Conservation (phyloP, 2,888 invertebrate species). For the Druceiella hillmani region DNA sequence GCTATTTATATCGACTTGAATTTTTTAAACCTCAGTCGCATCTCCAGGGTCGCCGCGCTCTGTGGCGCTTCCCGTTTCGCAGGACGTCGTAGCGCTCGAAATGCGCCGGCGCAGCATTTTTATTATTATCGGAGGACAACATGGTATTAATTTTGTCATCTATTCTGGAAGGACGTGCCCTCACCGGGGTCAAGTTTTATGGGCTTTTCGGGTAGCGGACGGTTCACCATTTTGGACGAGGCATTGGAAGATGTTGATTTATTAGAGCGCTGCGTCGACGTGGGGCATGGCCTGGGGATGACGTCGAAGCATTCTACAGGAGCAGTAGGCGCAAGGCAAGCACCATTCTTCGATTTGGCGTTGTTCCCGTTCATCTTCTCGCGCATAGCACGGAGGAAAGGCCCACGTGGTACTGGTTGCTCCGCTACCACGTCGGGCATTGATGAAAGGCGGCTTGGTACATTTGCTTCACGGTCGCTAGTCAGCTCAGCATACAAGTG, state of each 20-base stretch:
- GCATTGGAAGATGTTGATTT: slow-evolving; percentile 37
- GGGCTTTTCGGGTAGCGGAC: slow-evolving; percentile 66
- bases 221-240: slow-evolving; percentile 57
- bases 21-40: not conserved
- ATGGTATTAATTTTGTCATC: too few relatives aligned
- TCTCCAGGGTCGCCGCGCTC: not conserved
- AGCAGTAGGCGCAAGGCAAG: too few relatives aligned
- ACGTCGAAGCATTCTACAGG: slow-evolving; percentile 13
- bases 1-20: too few relatives aligned
- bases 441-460: slow-evolving; percentile 29
- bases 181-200: slow-evolving; percentile 35
- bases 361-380: slow-evolving; percentile 43
- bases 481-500: slow-evolving; percentile 61
- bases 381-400: slow-evolving; percentile 56
- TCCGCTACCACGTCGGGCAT: slow-evolving; percentile 46
- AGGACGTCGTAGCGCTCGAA: not conserved
- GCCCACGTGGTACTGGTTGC: slow-evolving; percentile 46
- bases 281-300: slow-evolving; percentile 25
- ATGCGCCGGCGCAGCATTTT: too few relatives aligned
- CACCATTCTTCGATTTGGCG: slow-evolving; percentile 26
- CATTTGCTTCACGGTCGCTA: slow-evolving; percentile 41
- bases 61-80: not conserved
- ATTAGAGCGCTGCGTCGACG: slow-evolving; percentile 33
- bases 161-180: slow-evolving; percentile 42
- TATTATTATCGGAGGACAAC: too few relatives aligned